phyloP scores from a whole-genome alignment of 2,888 invertebrate species.

The Thera obeliscata region DNA sequence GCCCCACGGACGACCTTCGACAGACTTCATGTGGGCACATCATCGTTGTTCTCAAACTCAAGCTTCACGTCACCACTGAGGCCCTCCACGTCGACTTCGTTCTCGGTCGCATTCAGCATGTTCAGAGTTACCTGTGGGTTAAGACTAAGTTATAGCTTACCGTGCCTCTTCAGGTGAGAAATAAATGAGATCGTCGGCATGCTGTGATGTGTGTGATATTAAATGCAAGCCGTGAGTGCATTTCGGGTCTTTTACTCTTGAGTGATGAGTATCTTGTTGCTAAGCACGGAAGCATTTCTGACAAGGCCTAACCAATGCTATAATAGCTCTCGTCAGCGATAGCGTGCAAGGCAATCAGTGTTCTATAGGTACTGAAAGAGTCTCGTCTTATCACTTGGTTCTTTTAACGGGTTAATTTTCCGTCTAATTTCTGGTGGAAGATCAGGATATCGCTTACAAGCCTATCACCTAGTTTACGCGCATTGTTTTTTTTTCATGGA shows the following conservation, averaged over 20 bases:
- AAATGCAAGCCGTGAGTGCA: neutral
- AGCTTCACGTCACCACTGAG: conserved; percentile 90
- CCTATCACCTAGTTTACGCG: too few species aligned
- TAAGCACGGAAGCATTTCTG: neutral
- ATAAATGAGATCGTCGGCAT: neutral
- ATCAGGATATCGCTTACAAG: too few species aligned
- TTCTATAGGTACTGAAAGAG: too few species aligned
- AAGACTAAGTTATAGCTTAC: conserved; percentile 5
- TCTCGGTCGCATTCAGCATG: conserved; percentile 96
- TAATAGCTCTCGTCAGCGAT: neutral
- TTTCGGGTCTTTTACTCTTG: neutral
- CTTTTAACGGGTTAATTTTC: too few species aligned
- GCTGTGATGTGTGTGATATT: neutral
- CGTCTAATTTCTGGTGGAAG: too few species aligned
- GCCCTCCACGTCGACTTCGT: conserved; percentile 95
- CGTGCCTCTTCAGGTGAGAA: neutral
- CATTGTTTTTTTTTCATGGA: too few species aligned
- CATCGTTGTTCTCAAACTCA: conserved; percentile 91
- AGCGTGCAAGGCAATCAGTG: neutral
- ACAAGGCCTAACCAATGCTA: neutral
- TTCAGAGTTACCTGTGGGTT: conserved; percentile 90
- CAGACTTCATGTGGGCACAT: conserved; percentile 87
- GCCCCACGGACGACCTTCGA: conserved; percentile 48
- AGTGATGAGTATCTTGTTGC: neutral
- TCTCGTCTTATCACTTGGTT: too few species aligned